phyloP scores from a whole-genome alignment of 2,888 invertebrate species.

The Heteromyza rotundicornis region DNA sequence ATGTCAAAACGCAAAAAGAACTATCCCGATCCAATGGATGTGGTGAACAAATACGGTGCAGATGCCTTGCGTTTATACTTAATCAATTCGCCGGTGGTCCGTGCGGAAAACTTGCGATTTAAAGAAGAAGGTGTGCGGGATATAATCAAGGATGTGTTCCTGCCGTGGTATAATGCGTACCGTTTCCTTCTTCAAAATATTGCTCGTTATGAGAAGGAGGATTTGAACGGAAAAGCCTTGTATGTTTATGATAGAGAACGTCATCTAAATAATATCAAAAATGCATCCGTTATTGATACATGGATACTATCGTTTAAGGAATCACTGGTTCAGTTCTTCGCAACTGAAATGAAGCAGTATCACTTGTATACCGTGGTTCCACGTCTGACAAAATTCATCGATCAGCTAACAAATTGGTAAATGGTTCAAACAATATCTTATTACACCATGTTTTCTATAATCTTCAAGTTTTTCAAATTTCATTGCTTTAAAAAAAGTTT shows the following conservation, averaged over 20 bases:
- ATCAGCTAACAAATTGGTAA: conserved; percentile 95
- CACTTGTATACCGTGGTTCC: conserved; percentile 95
- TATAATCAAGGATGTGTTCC: conserved; percentile 94
- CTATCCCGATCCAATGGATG: conserved; percentile 94
- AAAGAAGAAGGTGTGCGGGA: conserved; percentile 97
- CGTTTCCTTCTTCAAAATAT: conserved; percentile 95
- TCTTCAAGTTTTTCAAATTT: neutral
- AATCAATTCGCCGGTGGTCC: conserved; percentile 97
- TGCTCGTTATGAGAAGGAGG: conserved; percentile 77
- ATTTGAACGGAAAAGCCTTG: conserved; percentile 60
- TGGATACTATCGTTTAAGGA: conserved; percentile 98
- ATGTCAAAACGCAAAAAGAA: conserved; percentile 99
- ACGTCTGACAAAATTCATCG: conserved; percentile 90
- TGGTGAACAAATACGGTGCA: conserved; percentile 92
- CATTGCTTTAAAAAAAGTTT: neutral
- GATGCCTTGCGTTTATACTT: conserved; percentile 95
- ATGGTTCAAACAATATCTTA: too few species aligned
- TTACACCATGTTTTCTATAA: neutral
- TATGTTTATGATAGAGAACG: conserved; percentile 68
- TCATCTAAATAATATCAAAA: conserved; percentile 46
- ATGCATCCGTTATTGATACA: conserved; percentile 81
- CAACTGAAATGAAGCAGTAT: conserved; percentile 93
- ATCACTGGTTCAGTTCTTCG: conserved; percentile 85
- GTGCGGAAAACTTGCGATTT: conserved; percentile 94
- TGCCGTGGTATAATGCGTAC: conserved; percentile 96